Percentiles rank a stretch among this genome's conserved stretches.
phyloP scores from a whole-genome alignment of 2,113 vertebrate genomes.

The Garra rufa region DNA sequence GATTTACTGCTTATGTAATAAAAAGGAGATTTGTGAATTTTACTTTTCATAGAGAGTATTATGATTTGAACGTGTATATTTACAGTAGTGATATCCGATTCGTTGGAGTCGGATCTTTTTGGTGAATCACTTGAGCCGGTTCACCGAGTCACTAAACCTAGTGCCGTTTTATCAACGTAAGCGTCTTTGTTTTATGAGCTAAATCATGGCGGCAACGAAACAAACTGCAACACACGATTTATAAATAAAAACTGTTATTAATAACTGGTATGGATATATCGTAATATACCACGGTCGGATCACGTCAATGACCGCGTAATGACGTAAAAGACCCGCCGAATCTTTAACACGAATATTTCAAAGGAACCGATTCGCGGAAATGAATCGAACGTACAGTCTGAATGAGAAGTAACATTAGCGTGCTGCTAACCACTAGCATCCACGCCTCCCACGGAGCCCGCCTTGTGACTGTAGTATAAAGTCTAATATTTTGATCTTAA shows the following conservation, averaged over 20 bases:
- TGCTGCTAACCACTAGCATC: slow-evolving; percentile 6
- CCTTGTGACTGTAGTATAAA: neutral
- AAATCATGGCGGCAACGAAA: neutral
- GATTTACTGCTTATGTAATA: neutral
- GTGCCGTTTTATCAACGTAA: no score
- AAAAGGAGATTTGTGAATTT: neutral
- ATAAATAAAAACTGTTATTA: neutral
- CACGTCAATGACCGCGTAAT: neutral
- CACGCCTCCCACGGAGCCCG: slow-evolving; percentile 5
- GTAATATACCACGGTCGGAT: neutral
- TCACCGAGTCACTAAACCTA: neutral
- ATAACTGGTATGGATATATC: neutral
- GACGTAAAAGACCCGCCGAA: neutral
- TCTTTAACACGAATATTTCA: neutral
- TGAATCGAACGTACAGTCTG: neutral
- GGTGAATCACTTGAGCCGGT: neutral
- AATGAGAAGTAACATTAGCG: no score
- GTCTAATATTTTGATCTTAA: neutral
- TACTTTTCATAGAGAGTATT: neutral
- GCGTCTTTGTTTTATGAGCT: neutral
- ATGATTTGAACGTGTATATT: neutral
- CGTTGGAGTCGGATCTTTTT: neutral
- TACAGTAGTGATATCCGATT: neutral
- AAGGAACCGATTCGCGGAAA: neutral
- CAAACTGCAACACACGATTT: neutral